A percentile compares a stretch with the other conserved stretches of the same genome.
These are phyloP conservation scores for Rotaria socialis DNA, from an alignment of 2,888 invertebrate species.

Conservation along the genomic window DNA sequence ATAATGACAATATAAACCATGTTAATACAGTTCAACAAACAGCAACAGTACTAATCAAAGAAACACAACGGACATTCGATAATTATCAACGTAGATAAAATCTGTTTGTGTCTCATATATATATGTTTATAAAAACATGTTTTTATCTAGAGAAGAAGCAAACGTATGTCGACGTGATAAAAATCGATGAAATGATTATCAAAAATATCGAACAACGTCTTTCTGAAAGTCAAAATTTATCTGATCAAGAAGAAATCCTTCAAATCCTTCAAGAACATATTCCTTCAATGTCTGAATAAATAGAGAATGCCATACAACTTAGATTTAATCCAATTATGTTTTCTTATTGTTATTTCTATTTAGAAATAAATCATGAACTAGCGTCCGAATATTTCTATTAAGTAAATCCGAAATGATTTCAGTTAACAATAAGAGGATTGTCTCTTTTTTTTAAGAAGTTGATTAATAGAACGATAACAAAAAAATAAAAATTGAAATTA, in stretches of 20 bases:
- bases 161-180: not conserved
- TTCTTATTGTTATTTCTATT: no score
- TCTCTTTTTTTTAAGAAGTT: no score
- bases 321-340: no score
- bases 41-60: no score
- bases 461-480: no score
- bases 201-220: not conserved
- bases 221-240: not conserved
- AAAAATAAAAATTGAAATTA: no score
- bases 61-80: not conserved
- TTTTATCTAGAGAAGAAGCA: not conserved
- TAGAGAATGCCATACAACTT: no score
- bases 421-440: no score
- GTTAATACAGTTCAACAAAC: no score
- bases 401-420: no score
- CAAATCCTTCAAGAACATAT: not conserved
- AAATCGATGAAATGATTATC: not conserved
- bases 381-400: no score
- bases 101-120: not conserved
- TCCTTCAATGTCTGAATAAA: not conserved
- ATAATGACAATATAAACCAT: not conserved
- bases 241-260: conserved; percentile 12
- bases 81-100: not conserved
- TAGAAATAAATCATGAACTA: no score
- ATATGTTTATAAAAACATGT: not conserved